Base-by-base conservation (phyloP, 2,888 invertebrate genomes). In the Zaprionus bogoriensis region DNA sequence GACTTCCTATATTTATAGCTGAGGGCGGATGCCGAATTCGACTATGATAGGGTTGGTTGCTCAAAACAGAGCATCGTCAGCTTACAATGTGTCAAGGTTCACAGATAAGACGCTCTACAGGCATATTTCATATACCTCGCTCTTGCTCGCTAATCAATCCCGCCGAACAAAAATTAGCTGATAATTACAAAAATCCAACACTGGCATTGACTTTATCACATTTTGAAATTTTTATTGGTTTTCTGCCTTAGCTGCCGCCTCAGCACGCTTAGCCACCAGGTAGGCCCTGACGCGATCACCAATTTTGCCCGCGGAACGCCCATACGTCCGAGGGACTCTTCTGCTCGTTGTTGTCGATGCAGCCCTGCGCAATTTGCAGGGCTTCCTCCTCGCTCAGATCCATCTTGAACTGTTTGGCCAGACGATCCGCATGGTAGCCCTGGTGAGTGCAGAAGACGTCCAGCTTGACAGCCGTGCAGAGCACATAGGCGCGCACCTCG, bases 251-350 rank as follows among this genome's bases (percentile, higher is more conserved):
- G 68, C 65, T 4, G 70, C 63, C 19, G 73, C 70, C 57, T 72
- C 81, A 27, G 89, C 87, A 22, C 75, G 64, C 57, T 73, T 82
- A 61, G 80, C 74, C 64, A 72, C 77, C 19, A 89, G 70, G 27
- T 69, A 89, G 38, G 86, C 79, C 57, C 67, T 76, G 1, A 90
- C 83, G 12, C 85, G 74, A 2, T 89, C 88, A 0, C 91, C 91
- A 28, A 89, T 74, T 54, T 87, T 84, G 88, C 20, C 89, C 89
- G n/a, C 90, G 88, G 79, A 81, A 91, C 3, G 89, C 90, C 88
- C 89, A 89, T 7, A 79, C 83, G 54, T 91, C 90, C 3, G 72
- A 63, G 38, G 86, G 74, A 48, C 86, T 82, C 27, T 87, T 87
- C 44, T 89, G 72, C 4, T 73, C 71, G 45, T 89, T 87, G 50